Percentiles rank a stretch among this genome's conserved stretches.
These are phyloP conservation scores for Bos taurus DNA, from an alignment of 2,113 vertebrate genomes.

Conservation along the genomic window DNA sequence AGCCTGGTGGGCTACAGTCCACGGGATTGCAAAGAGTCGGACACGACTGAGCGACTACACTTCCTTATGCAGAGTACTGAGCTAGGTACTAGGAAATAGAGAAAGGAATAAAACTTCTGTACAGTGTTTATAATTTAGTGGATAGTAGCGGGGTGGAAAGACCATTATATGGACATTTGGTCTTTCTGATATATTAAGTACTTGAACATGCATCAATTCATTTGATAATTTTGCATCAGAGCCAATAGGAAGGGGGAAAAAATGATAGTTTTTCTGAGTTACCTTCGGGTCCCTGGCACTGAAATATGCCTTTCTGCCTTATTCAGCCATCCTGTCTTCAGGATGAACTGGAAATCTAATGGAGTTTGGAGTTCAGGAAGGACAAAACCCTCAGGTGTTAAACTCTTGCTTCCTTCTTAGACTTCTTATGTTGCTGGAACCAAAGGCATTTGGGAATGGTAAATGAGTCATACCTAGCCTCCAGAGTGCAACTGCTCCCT, in stretches of 20 bases:
- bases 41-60: too few relatives aligned
- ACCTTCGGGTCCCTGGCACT: neutral
- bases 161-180: neutral
- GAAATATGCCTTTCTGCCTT: neutral
- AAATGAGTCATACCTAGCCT: constrained; percentile 2
- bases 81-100: neutral
- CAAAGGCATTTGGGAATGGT: constrained; percentile 14
- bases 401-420: neutral
- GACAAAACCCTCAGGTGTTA: neutral
- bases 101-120: neutral
- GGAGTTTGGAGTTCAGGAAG: neutral
- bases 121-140: neutral
- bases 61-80: neutral
- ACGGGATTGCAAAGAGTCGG: too few relatives aligned
- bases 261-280: neutral
- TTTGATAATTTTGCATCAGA: neutral
- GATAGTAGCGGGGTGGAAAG: neutral
- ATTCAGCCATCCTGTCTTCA: neutral
- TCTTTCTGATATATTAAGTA: neutral
- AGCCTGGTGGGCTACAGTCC: too few relatives aligned
- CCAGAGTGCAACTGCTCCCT: neutral
- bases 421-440: constrained; percentile 1
- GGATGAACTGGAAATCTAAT: constrained; percentile 23
- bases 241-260: neutral
- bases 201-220: neutral